Base-by-base conservation (phyloP, 2,888 invertebrate species). In the Phlogophora meticulosa region DNA sequence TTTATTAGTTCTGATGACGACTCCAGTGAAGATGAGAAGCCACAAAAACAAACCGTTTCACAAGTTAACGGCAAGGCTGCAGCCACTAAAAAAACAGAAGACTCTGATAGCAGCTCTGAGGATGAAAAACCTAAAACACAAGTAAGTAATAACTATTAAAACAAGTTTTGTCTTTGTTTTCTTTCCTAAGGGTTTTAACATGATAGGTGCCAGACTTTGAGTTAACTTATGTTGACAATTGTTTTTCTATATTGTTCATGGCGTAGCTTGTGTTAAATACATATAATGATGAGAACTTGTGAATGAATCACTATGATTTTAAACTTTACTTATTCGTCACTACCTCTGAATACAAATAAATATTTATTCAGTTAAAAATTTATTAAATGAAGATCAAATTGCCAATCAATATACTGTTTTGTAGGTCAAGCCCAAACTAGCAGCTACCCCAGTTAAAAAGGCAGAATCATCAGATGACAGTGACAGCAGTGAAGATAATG, bases 61-160 rank as follows among this genome's bases (percentile, higher is more conserved):
- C 86, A 88, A 78, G 70, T 88, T 4, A 95, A 94, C 82, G 92
- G 92, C 17, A 93, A 92, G 83, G 80, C 80, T 79, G 86, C 90
- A 1, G 83, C 83, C 43, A 74, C 76, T 28, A 92, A 92, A 64
- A 92, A 92, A 70, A 87, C 88, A 59, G 84, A 90, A 63, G 89
- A 90, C n/a, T 91, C 92, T 5, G 92, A 92, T 43, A 94, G 94
- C 49, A 93, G 91, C 64, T 94, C 93, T 1, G 92, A 94, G 59
- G 92, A 93, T 80, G 93, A 94, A 60, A 88, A 89, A 77, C 87
- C 91, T 40, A 80, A 87, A 76, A 40, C 63, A 42, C 85, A 87
- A 81, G 90, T 92, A 83, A 72, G 63, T 65, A 52, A 43, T 1
- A 48, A 32, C 10, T 34, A 24, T 10, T 22, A 7, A 17, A 38